Percentiles rank a stretch among this genome's conserved stretches.
phyloP scores from a whole-genome alignment of 2,113 vertebrate species.

The Hoplias malabaricus region DNA sequence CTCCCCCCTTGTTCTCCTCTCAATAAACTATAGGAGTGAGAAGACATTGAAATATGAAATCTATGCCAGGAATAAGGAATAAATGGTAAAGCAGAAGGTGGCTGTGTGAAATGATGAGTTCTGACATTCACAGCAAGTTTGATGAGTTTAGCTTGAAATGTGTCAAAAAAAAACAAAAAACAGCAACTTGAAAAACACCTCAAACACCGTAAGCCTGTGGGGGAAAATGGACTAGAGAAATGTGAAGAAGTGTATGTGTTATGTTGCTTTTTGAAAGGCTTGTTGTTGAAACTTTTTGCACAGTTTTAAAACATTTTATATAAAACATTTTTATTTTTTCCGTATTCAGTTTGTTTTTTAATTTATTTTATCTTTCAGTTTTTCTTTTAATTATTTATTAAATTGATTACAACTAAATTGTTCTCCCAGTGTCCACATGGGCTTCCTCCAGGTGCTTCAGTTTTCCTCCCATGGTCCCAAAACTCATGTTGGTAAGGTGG shows the following conservation, averaged over 20 bases:
- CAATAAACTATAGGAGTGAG: not conserved
- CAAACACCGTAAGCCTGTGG: not conserved
- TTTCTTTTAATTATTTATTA: too few species aligned
- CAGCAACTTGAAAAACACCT: not conserved
- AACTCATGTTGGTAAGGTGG: too few species aligned
- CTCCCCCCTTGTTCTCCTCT: too few species aligned
- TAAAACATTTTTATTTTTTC: too few species aligned
- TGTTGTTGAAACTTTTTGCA: too few species aligned
- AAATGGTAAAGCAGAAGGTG: not conserved
- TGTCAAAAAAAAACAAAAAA: not conserved
- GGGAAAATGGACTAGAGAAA: not conserved
- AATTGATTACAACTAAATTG: too few species aligned
- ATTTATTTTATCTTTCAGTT: too few species aligned
- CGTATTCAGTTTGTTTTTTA: too few species aligned
- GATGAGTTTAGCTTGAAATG: not conserved
- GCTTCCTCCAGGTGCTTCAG: too few species aligned
- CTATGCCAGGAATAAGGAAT: not conserved
- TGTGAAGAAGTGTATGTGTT: not conserved
- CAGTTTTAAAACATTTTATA: too few species aligned
- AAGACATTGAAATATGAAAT: not conserved
- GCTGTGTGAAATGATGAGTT: not conserved
- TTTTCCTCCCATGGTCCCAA: too few species aligned
- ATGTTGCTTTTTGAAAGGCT: not conserved
- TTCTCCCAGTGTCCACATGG: too few species aligned
- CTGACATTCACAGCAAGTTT: not conserved